Evolutionary conservation across 2,797 vertebrate species (phyloP), one percentile per base, ranked within the genome.

Genomic region (Pipistrellus pygmaeus): DNA sequence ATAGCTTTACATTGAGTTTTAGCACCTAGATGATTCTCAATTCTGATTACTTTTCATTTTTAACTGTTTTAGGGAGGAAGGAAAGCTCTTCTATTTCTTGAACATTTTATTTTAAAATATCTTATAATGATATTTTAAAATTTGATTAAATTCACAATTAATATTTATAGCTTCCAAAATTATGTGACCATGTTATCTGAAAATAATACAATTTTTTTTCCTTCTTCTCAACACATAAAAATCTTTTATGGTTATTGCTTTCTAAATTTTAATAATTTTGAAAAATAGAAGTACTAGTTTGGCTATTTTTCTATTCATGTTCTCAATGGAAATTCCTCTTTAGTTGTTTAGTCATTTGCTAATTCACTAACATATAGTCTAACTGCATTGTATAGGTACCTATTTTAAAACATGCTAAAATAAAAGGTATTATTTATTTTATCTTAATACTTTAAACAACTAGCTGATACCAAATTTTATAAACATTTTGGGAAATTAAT

Each of bases 1-100:
- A 84, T 78, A 92, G 27, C 10, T 78, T 41, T 80, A 73, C 62
- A 62, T 80, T 87, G 90, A 30, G 3, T 62, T 78, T 83, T 93
- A 83, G 18, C 72, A 25, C 72, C 9, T 83, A 6, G 1, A 9
- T 78, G 9, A 4, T 3, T 66, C 25, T 78, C 0, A 3, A 68
- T 66, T 78, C 32, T 87, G 32, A 62, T 84, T 62, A 46, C 8
- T 11, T 13, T 93, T 62, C 53, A 82, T 71, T 86, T 85, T 85
- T 21, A 78, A 48, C 55, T 72, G 2, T 62, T 87, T 86, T 66
- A 25, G 3, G 7, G 14, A 57, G 9, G 15, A n/a, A 48, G 18
- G 10, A 82, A 77, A 27, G 1, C 9, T 41, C 1, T 72, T 77
- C 4, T 66, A 35, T 84, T 48, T 86, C 12, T 71, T 77, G 44